A percentile compares a stretch with the other conserved stretches of the same genome.
Conservation (phyloP, 2,888 invertebrate species). For the Venustoraphidia nigricollis region DNA sequence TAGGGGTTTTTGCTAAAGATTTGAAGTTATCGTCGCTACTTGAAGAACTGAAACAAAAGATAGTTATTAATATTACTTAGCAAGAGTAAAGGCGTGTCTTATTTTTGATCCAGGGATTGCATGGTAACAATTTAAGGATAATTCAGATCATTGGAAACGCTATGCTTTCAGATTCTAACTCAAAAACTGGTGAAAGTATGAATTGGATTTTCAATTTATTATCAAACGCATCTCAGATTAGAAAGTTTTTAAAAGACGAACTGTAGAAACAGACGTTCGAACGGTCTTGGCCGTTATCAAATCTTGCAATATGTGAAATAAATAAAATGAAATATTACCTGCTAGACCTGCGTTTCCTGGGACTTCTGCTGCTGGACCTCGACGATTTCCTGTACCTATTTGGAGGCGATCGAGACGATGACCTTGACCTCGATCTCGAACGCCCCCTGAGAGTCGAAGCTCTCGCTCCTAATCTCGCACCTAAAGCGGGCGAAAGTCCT, state of each 20-base stretch:
- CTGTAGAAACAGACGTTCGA: background rate
- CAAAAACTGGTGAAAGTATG: background rate
- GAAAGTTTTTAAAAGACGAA: too few species aligned
- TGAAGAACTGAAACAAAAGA: slow-evolving; percentile 11
- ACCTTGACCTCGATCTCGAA: slow-evolving; percentile 25
- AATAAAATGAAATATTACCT: background rate
- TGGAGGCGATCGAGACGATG: slow-evolving; percentile 19
- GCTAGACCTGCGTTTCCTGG: slow-evolving; percentile 1
- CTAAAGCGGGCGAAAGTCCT: slow-evolving; percentile 40
- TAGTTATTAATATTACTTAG: too few species aligned
- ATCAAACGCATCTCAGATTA: too few species aligned
- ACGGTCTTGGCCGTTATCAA: background rate
- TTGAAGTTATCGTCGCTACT: slow-evolving; percentile 39
- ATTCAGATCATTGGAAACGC: too few species aligned
- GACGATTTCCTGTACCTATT: slow-evolving; percentile 18
- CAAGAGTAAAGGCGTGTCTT: too few species aligned
- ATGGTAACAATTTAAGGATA: too few species aligned
- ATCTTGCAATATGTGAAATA: background rate
- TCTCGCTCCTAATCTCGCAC: slow-evolving; percentile 39
- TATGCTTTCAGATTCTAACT: background rate
- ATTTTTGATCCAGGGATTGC: too few species aligned
- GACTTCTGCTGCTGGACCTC: slow-evolving; percentile 24
- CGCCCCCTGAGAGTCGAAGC: slow-evolving; percentile 25
- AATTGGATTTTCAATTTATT: background rate
- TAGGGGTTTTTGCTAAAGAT: slow-evolving; percentile 18